A percentile compares a stretch with the other conserved stretches of the same genome.
Evolutionary conservation across 2,797 vertebrate genomes (phyloP).

Genomic region (Pempheris klunzingeri): DNA sequence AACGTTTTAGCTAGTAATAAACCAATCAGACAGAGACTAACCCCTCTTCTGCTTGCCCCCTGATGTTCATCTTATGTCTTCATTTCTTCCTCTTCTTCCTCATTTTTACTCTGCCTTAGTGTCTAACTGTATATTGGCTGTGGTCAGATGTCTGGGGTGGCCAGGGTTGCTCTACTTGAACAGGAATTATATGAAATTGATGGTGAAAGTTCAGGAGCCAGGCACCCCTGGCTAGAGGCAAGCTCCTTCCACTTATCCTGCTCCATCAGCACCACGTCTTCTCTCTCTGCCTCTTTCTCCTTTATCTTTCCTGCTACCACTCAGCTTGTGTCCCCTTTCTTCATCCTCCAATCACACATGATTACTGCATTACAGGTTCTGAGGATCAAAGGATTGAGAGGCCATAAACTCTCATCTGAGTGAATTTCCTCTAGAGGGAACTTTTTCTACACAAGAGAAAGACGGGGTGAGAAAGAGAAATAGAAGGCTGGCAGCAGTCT

Average conservation of each 20-base stretch:
- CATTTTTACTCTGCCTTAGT: slow-evolving; percentile 10
- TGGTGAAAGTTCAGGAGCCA: slow-evolving; percentile 62
- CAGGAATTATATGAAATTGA: slow-evolving; percentile 75
- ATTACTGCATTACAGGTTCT: slow-evolving; percentile 77
- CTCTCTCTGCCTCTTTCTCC: slow-evolving; percentile 32
- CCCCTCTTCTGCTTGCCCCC: slow-evolving; percentile 14
- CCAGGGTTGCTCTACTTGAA: slow-evolving; percentile 61
- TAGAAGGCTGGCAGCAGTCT: slow-evolving; percentile 29
- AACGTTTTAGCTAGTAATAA: slow-evolving; percentile 56
- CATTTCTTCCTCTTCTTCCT: slow-evolving; percentile 11
- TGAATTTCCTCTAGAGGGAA: slow-evolving; percentile 71
- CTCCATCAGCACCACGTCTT: slow-evolving; percentile 54
- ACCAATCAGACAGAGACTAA: slow-evolving; percentile 47
- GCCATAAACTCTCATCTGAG: slow-evolving; percentile 73
- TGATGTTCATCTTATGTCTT: slow-evolving; percentile 15
- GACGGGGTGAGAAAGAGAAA: slow-evolving; percentile 27
- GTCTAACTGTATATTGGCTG: slow-evolving; percentile 46
- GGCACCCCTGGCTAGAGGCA: slow-evolving; percentile 49
- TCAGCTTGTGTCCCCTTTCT: slow-evolving; percentile 59
- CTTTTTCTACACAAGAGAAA: slow-evolving; percentile 45
- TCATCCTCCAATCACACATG: slow-evolving; percentile 77
- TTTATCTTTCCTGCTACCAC: slow-evolving; percentile 56
- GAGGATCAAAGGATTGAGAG: slow-evolving; percentile 80
- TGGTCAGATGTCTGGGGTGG: slow-evolving; percentile 48
- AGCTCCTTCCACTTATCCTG: slow-evolving; percentile 66